Percentiles rank a stretch among this genome's conserved stretches.
phyloP scores from a whole-genome alignment of 2,888 invertebrate species.

The Melolontha melolontha region DNA sequence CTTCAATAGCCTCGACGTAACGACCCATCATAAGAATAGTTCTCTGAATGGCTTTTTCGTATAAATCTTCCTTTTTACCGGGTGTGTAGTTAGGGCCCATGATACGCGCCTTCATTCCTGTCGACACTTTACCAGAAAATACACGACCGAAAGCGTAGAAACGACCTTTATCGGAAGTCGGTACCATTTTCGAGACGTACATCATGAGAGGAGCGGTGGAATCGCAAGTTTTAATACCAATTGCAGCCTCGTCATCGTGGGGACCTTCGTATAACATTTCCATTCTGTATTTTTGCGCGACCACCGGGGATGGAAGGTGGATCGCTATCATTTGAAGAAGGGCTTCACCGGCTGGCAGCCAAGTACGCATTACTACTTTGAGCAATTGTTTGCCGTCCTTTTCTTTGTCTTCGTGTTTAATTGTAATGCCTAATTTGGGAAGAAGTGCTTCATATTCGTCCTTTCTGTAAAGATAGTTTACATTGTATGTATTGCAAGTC shows the following conservation, averaged over 20 bases:
- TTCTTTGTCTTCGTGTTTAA: constrained; percentile 96
- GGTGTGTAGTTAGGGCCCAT: constrained; percentile 99
- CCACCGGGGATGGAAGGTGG: constrained; percentile 98
- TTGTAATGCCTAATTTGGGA: constrained; percentile 89
- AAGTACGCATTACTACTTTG: constrained; percentile 98
- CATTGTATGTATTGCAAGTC: too few species aligned
- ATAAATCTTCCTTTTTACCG: constrained; percentile 99
- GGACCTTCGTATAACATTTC: constrained; percentile 97
- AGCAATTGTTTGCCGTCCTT: constrained; percentile 96
- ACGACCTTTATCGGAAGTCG: constrained; percentile 99
- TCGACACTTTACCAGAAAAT: constrained; percentile 93
- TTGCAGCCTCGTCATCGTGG: constrained; percentile 81
- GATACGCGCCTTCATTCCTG: constrained; percentile 95
- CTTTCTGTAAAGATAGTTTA: constrained; percentile 72
- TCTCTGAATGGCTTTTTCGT: constrained; percentile 99
- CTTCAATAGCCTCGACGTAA: constrained; percentile 99
- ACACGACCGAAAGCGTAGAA: constrained; percentile 99
- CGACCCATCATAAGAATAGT: constrained; percentile 99
- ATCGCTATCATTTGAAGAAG: constrained; percentile 99
- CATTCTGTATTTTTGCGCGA: constrained; percentile 99
- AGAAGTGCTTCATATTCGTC: constrained; percentile 91
- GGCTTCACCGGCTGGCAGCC: constrained; percentile 99
- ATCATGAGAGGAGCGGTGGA: constrained; percentile 99
- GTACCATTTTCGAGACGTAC: constrained; percentile 99
- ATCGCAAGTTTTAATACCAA: constrained; percentile 94